Evolutionary conservation across 2,888 invertebrate species (phyloP).

Genomic region (Eupithecia subfuscata): DNA sequence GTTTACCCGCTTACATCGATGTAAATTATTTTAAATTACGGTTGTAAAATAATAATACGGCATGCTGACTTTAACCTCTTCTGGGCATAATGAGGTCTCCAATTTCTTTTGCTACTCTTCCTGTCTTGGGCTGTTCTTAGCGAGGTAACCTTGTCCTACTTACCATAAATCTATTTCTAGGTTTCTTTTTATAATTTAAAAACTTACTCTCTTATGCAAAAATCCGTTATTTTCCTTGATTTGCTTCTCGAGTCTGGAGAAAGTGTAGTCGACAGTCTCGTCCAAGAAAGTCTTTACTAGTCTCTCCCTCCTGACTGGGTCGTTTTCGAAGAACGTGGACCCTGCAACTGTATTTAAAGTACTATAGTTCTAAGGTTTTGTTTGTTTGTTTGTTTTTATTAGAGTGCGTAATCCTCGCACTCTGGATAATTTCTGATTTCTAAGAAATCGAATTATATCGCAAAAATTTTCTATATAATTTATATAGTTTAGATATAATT

Average conservation of each 20-base stretch:
- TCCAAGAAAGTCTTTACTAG: conserved; percentile 57
- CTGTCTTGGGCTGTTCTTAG: not conserved
- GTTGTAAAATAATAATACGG: too few relatives aligned
- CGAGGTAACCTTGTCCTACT: not conserved
- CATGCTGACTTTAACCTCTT: not conserved
- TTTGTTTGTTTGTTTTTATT: too few relatives aligned
- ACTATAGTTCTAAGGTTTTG: too few relatives aligned
- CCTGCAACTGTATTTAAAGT: conserved; percentile 50
- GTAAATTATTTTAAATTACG: too few relatives aligned
- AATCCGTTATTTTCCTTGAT: conserved; percentile 65
- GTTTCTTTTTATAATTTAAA: not conserved
- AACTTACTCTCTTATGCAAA: conserved; percentile 58
- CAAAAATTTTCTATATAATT: too few relatives aligned
- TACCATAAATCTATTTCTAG: not conserved
- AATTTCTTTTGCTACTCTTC: not conserved
- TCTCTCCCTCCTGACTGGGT: conserved; percentile 54
- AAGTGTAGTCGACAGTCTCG: conserved; percentile 62
- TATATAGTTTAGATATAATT: too few relatives aligned
- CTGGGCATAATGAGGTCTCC: not conserved
- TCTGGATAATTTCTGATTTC: too few relatives aligned
- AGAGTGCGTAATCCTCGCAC: too few relatives aligned
- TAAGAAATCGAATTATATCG: too few relatives aligned
- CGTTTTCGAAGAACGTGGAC: conserved; percentile 51
- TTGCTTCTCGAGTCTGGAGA: conserved; percentile 67
- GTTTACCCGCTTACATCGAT: too few relatives aligned